A percentile compares a stretch with the other conserved stretches of the same genome.
Evolutionary conservation across 1,140 invertebrate species (phyloP).

Genomic region (Ruditapes philippinarum): DNA sequence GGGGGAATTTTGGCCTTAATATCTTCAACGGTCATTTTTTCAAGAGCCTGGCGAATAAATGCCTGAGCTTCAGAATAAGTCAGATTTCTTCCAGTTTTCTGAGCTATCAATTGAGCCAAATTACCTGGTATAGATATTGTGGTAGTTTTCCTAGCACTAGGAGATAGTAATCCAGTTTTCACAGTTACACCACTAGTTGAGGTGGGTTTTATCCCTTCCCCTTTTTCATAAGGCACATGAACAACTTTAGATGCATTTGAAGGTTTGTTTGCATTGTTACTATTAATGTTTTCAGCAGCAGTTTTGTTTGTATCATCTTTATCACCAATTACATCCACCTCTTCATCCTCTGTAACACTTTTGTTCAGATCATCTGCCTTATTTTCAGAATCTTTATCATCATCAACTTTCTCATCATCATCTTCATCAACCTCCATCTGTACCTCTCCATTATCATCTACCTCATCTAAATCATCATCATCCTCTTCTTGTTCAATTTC

Average conservation of each 20-base stretch:
- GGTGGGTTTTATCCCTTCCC: slow-evolving; percentile 11
- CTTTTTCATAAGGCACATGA: slow-evolving; percentile 64
- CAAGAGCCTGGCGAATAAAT: slow-evolving; percentile 77
- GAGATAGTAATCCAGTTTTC: slow-evolving; percentile 26
- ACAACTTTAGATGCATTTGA: slow-evolving; percentile 54
- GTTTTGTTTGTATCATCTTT: slow-evolving; percentile 69
- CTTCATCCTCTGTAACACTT: slow-evolving; percentile 68
- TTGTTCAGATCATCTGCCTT: slow-evolving; percentile 49
- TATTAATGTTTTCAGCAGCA: slow-evolving; percentile 44
- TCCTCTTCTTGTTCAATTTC: slow-evolving; percentile 88
- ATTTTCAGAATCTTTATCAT: slow-evolving; percentile 35
- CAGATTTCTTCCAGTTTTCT: slow-evolving; percentile 67
- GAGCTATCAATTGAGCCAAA: slow-evolving; percentile 74
- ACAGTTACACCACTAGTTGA: slow-evolving; percentile 5
- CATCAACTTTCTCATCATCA: slow-evolving; percentile 71
- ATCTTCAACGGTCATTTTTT: slow-evolving; percentile 81
- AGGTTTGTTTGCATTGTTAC: slow-evolving; percentile 56
- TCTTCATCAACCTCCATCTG: slow-evolving; percentile 71
- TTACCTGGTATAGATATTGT: slow-evolving; percentile 70
- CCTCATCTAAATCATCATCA: slow-evolving; percentile 73
- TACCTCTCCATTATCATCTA: slow-evolving; percentile 75
- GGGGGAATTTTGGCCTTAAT: slow-evolving; percentile 82
- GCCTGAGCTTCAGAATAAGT: slow-evolving; percentile 71
- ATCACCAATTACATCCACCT: slow-evolving; percentile 73
- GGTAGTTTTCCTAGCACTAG: slow-evolving; percentile 58